Conservation (phyloP, 2,888 invertebrate species). For the Pegoplata infirma region DNA sequence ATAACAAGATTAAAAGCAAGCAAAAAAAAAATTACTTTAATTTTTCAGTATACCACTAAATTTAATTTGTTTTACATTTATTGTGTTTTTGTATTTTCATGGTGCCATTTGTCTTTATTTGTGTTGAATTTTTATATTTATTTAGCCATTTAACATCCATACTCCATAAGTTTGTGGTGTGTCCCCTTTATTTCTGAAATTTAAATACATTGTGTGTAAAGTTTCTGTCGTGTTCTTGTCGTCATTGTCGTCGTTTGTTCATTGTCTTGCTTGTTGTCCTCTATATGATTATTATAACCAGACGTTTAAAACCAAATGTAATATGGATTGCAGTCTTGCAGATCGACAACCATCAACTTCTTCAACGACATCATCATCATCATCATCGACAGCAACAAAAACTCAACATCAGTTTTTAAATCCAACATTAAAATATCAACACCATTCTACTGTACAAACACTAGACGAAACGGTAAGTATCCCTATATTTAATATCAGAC, state of each 20-base stretch:
- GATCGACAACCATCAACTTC: conserved; percentile 59
- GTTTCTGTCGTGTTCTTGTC: conserved; percentile 13
- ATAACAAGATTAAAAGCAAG: neutral
- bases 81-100: neutral
- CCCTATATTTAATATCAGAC: neutral
- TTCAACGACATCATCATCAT: conserved; percentile 24
- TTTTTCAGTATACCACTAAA: neutral
- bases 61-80: neutral
- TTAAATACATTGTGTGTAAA: neutral
- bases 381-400: conserved; percentile 29
- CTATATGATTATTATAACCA: conserved; percentile 54
- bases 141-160: conserved; percentile 7
- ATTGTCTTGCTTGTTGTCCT: conserved; percentile 29
- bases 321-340: conserved; percentile 69
- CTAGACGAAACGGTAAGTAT: conserved; percentile 67
- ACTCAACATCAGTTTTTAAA: conserved; percentile 33
- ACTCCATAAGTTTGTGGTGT: neutral
- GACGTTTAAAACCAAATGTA: conserved; percentile 63
- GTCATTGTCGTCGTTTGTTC: conserved; percentile 34
- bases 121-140: neutral
- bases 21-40: neutral
- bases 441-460: conserved; percentile 63
- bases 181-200: neutral
- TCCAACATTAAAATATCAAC: conserved; percentile 41
- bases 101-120: conserved; percentile 1